Evolutionary conservation across 2,797 vertebrate species (phyloP), one percentile per base, ranked within the genome.

Genomic region (Champsocephalus esox): DNA sequence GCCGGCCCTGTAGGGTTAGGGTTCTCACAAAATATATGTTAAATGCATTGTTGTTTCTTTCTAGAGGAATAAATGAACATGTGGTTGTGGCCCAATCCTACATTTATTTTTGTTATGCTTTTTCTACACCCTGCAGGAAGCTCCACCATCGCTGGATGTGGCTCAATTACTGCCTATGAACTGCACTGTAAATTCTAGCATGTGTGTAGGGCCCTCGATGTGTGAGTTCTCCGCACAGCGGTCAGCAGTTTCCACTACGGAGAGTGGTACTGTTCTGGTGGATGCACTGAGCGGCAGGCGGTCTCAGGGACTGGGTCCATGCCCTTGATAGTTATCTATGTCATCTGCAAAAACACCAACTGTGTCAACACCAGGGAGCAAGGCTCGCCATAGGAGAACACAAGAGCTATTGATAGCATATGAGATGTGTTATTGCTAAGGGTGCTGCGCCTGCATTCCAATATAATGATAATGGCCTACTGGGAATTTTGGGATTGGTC

Each of bases 331-430:
- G 66, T 56, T 80, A 80, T 87, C 85, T 43, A 51, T 86, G 81
- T 87, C 87, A 77, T 85, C 80, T 75, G 78, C 76, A 87, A 64
- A 90, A 90, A 92, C 91, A 88, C 84, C 92, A 92, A 92, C 92
- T 93, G 91, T 90, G 85, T 93, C 87, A 93, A 93, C 89, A 92
- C 6, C 67, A 57, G 78, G 56, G 69, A 73, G 60, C 54, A 12
- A 21, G 1, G 70, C 61, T 66, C 79, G 50, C 60, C 10, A 4
- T 44, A 32, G 64, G 64, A 67, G 80, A 82, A 76, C 63, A 75
- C 12, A 1, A 57, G 66, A 54, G 58, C 76, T 84, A 88, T 67
- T 75, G 67, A 85, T 87, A 82, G 77, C 77, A 77, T 64, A 70
- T 41, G 70, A 77, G 56, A 59, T 54, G 49, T 88, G 88, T 89